phyloP scores from a whole-genome alignment of 1,140 invertebrate species.

The Papilio machaon region DNA sequence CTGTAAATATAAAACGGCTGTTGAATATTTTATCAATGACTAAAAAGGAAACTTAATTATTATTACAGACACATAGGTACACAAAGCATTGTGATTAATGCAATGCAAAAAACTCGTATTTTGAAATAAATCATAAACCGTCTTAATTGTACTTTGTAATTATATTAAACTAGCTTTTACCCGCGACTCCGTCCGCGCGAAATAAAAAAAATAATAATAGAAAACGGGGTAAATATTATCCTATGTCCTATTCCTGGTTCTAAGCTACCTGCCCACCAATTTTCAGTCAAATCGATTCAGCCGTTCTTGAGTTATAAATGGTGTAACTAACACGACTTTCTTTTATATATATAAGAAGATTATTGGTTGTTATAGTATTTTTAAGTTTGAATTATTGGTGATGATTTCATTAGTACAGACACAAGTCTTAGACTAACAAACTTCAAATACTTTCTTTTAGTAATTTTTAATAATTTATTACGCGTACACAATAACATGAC shows the following conservation, averaged over 20 bases:
- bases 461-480: neutral
- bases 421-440: neutral
- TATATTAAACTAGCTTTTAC: too few species aligned
- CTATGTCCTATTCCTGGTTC: too few species aligned
- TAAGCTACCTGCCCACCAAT: too few species aligned
- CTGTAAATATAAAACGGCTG: neutral
- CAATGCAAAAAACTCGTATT: neutral
- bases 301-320: too few species aligned
- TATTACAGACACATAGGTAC: neutral
- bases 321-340: too few species aligned
- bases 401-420: neutral
- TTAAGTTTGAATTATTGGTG: neutral
- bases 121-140: neutral
- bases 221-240: too few species aligned
- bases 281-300: too few species aligned
- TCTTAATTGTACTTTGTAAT: neutral
- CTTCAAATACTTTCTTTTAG: neutral
- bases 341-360: too few species aligned
- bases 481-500: neutral
- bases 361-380: neutral
- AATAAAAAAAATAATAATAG: too few species aligned
- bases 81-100: neutral
- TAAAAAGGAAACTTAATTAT: neutral
- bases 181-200: too few species aligned
- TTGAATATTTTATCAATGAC: slow-evolving; percentile 15